These are phyloP conservation scores for Cyphomyrus plagiostoma DNA, from an alignment of 2,113 vertebrate species.

Conservation along the genomic window DNA sequence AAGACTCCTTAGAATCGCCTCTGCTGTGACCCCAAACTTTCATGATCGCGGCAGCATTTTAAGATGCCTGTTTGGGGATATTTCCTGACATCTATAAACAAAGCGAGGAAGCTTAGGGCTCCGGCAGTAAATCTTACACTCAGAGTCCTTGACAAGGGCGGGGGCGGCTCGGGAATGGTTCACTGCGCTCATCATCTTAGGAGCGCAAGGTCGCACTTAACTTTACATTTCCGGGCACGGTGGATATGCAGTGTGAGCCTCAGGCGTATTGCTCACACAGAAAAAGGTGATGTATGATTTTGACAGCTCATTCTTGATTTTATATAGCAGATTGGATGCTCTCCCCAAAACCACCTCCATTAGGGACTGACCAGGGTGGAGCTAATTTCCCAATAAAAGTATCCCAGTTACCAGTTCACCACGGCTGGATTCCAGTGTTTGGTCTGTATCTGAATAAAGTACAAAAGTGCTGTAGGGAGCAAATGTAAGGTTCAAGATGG, in stretches of 20 bases:
- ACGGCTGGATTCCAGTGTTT: background rate
- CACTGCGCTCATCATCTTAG: background rate
- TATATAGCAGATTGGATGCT: background rate
- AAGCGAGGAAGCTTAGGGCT: background rate
- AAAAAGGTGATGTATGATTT: background rate
- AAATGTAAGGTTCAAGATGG: background rate
- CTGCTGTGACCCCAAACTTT: background rate
- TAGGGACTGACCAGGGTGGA: background rate
- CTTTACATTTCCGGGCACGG: background rate
- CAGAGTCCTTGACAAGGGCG: background rate
- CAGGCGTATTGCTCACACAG: background rate
- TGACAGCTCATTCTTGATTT: background rate
- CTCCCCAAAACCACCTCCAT: background rate
- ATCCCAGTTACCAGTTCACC: background rate
- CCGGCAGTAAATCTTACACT: background rate
- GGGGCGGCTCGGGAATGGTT: background rate
- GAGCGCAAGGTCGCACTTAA: background rate
- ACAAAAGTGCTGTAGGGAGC: background rate
- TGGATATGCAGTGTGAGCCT: background rate
- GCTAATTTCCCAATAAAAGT: background rate
- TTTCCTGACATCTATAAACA: background rate
- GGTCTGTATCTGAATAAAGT: background rate
- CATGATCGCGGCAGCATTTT: background rate
- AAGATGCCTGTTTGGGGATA: background rate
- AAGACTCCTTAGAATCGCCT: background rate